Conservation (phyloP, 2,113 vertebrate genomes). For the Dasypus novemcinctus region DNA sequence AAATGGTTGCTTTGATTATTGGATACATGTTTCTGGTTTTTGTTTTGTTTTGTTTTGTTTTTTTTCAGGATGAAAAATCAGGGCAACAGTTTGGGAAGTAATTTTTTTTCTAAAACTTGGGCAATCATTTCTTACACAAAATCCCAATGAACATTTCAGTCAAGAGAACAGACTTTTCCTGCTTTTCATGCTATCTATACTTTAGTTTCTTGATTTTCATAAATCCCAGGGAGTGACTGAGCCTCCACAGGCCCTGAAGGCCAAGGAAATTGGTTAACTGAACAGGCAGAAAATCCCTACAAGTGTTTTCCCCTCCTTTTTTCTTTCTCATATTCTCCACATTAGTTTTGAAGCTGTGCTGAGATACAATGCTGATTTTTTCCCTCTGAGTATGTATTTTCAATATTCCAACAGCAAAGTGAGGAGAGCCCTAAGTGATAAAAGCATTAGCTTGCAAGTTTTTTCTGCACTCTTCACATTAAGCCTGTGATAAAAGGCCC, state of each 20-base stretch:
- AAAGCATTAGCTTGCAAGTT: constrained; percentile 51
- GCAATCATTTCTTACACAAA: not conserved
- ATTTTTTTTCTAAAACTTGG: constrained; percentile 33
- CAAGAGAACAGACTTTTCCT: not conserved
- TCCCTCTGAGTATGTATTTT: not conserved
- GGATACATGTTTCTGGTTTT: not conserved
- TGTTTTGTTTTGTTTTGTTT: not conserved
- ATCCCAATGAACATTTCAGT: not conserved
- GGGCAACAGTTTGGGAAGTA: not conserved
- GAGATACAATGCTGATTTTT: not conserved
- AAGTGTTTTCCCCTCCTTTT: not conserved
- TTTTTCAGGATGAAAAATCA: not conserved
- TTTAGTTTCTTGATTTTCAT: not conserved
- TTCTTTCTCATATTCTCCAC: not conserved
- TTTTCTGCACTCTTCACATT: constrained; percentile 50
- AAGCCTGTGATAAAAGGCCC: constrained; percentile 68
- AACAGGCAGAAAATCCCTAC: not conserved
- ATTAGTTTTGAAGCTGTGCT: constrained; percentile 9
- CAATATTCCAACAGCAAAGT: constrained; percentile 30
- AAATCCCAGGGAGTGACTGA: not conserved
- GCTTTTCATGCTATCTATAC: not conserved
- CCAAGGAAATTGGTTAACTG: not conserved
- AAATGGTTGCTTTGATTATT: not conserved
- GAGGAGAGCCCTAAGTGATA: constrained; percentile 1
- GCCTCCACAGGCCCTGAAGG: too few species aligned